A percentile compares a stretch with the other conserved stretches of the same genome.
phyloP scores from a whole-genome alignment of 2,888 invertebrate genomes.

The Tanypteryx hageni region DNA sequence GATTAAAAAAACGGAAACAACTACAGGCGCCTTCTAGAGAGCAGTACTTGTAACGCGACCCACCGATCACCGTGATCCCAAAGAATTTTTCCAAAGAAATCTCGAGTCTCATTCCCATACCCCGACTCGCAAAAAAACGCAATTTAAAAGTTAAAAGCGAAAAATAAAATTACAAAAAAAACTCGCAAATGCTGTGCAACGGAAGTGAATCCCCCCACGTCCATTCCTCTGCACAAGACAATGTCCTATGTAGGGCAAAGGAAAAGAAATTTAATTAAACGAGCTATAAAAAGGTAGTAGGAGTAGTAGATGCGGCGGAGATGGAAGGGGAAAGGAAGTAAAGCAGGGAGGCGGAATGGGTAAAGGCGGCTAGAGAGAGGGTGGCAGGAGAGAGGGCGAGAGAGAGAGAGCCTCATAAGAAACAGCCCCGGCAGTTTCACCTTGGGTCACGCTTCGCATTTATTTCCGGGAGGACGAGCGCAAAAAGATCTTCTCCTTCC shows the following conservation, averaged over 20 bases:
- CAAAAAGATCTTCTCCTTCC: not conserved
- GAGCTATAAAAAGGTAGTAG: slow-evolving; percentile 4
- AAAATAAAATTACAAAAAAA: not conserved
- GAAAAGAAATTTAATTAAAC: slow-evolving; percentile 37
- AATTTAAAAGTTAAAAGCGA: too few relatives aligned
- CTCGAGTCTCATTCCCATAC: too few relatives aligned
- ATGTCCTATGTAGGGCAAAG: not conserved
- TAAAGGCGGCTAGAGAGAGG: not conserved
- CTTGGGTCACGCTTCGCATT: slow-evolving; percentile 1
- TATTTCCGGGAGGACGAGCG: not conserved
- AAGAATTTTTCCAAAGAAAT: too few relatives aligned
- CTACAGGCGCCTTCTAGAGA: too few relatives aligned
- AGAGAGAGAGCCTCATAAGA: not conserved
- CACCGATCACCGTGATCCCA: too few relatives aligned
- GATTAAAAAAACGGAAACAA: too few relatives aligned
- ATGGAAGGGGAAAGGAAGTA: not conserved
- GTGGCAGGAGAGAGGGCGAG: not conserved
- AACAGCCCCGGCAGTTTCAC: slow-evolving; percentile 3
- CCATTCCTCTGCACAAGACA: not conserved
- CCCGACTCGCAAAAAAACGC: too few relatives aligned
- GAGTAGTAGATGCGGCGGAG: not conserved
- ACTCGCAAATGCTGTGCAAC: slow-evolving; percentile 10
- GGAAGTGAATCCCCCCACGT: slow-evolving; percentile 1
- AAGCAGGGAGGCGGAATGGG: not conserved
- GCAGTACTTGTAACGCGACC: too few relatives aligned